Evolutionary conservation across 2,888 invertebrate species (phyloP).

Genomic region (Lasioglossum figueresi): DNA sequence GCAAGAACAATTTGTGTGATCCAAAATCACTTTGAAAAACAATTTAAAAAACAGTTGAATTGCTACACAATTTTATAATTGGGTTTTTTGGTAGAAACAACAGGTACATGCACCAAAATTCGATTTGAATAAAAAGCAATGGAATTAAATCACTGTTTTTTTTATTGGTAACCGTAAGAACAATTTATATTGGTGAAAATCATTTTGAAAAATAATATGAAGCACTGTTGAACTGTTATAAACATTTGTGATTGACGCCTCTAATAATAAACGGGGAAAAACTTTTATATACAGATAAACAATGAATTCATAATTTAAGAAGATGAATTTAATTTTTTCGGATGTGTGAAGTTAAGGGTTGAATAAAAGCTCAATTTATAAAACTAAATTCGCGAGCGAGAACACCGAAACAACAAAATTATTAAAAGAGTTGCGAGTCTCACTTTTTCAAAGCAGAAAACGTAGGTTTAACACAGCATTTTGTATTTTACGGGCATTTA

Average conservation of each 20-base stretch:
- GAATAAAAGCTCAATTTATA: background rate
- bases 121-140: background rate
- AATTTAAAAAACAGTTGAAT: background rate
- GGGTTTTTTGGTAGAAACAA: background rate
- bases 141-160: background rate
- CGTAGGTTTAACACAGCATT: background rate
- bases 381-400: background rate
- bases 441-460: no score
- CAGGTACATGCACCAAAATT: background rate
- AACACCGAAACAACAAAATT: background rate
- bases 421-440: no score
- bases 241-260: no score
- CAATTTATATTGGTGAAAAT: no score
- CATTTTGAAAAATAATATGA: no score
- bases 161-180: no score
- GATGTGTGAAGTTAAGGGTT: no score
- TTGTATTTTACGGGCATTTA: background rate
- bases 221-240: no score
- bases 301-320: no score
- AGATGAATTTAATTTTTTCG: no score
- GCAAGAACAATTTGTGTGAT: background rate
- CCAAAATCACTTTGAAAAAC: background rate
- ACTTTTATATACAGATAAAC: no score
- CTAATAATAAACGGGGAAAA: no score
- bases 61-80: background rate